phyloP scores from a whole-genome alignment of 2,888 invertebrate species.

The Athalia circularis region DNA sequence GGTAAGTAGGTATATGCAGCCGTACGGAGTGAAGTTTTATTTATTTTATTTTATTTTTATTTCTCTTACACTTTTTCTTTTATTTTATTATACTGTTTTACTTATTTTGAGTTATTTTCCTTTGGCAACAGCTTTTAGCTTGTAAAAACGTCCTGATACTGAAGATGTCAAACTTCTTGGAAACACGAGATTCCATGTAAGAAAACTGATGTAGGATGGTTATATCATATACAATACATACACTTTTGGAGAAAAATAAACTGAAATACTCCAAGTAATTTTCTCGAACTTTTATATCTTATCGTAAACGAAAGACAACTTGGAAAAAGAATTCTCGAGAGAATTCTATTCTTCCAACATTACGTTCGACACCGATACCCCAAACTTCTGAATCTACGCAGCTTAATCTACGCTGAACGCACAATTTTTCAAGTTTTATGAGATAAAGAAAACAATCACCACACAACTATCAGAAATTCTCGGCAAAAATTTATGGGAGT shows the following conservation, averaged over 20 bases:
- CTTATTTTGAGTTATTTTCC: neutral
- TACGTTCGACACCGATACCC: too few relatives aligned
- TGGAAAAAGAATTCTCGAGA: too few relatives aligned
- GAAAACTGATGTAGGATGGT: neutral
- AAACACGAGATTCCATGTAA: neutral
- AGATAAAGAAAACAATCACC: too few relatives aligned
- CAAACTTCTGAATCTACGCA: too few relatives aligned
- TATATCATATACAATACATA: too few relatives aligned
- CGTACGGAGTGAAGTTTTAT: neutral
- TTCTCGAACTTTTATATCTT: slow-evolving; percentile 6
- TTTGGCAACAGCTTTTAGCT: slow-evolving; percentile 10
- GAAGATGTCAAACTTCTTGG: neutral
- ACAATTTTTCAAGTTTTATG: too few relatives aligned
- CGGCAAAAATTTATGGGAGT: too few relatives aligned
- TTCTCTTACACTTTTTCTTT: neutral
- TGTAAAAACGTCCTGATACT: neutral
- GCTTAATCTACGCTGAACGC: too few relatives aligned
- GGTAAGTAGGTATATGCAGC: neutral
- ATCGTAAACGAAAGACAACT: neutral
- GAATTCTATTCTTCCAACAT: too few relatives aligned
- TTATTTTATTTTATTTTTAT: neutral
- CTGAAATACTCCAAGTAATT: neutral
- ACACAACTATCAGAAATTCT: too few relatives aligned
- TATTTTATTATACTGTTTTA: neutral
- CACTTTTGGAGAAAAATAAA: neutral